Base-by-base conservation (phyloP, 2,888 invertebrate species). In the Pseudeuparius sepicola region DNA sequence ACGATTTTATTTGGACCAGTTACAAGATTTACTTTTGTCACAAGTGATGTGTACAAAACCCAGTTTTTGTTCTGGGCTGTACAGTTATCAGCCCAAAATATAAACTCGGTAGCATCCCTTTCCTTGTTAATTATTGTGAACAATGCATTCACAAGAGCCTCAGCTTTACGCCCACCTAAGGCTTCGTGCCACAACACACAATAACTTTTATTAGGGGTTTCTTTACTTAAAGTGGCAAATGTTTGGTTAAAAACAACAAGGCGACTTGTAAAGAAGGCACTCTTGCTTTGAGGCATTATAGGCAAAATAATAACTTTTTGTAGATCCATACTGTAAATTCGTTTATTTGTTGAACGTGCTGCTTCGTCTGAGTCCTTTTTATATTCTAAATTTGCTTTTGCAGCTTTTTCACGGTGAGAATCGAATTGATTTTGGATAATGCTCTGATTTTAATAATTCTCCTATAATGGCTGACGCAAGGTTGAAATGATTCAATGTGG, bases 141-240 rank as follows among this genome's bases (percentile, higher is more conserved):
- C 18, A 44, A 34, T 7, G 42, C 31, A 32, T 42, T 36, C 13
- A 34, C 34, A 30, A 44, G 24, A 28, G 27, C 24, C 11, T 41
- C 23, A 12, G 33, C 38, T 16, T 36, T 37, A 13, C 40, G 30
- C 3, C 37, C 40, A 15, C 4, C 27, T 33, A 39, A 3, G 11
- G 41, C 42, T 35, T 44, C 44, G 26, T 44, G 41, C 41, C 43
- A 45, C 4, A 41, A 3, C 16, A 31, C 34, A 39, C 40, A 40
- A 23, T 39, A 40, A 28, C 32, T 39, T 33, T 36, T 31, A 23
- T 31, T 16, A 6, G 11, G 13, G 16, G 15, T 10, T 26, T 40
- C 28, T 24, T 27, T 38, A 14, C 23, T 36, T 10, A 40, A 18
- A 2, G 32, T 24, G 4, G 42, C 40, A 31, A 42, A 42, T 3